Percentiles rank a stretch among this genome's conserved stretches.
These are phyloP conservation scores for Jaculus jaculus DNA, from an alignment of 2,113 vertebrate genomes.

Conservation along the genomic window DNA sequence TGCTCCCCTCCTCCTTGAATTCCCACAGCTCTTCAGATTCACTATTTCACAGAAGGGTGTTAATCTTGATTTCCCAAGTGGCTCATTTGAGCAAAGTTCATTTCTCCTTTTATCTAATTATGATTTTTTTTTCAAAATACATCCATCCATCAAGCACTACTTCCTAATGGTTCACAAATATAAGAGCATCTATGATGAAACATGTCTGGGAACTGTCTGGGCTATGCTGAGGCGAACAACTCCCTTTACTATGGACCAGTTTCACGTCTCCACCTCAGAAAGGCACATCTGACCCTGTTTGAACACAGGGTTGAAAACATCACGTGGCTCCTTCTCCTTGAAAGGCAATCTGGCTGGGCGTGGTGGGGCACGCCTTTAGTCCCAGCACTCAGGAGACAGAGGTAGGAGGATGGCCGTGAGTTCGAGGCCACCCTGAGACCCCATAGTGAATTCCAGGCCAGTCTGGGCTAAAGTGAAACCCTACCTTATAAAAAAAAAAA, in stretches of 20 bases:
- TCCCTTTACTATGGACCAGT: background rate
- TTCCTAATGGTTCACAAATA: slow-evolving; percentile 13
- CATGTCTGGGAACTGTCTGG: background rate
- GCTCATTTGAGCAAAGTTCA: slow-evolving; percentile 15
- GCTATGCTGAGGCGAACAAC: background rate
- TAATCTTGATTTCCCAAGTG: slow-evolving; percentile 41
- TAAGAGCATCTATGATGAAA: slow-evolving; percentile 32
- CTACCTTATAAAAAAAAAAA: too few species aligned
- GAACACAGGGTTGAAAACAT: slow-evolving; percentile 10
- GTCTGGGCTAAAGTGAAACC: too few species aligned
- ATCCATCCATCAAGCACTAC: background rate
- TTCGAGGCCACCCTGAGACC: too few species aligned
- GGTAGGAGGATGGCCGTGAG: too few species aligned
- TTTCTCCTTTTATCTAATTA: slow-evolving; percentile 57
- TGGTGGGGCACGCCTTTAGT: too few species aligned
- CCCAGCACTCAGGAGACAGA: too few species aligned
- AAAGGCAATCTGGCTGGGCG: slow-evolving; percentile 11
- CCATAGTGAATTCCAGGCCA: too few species aligned
- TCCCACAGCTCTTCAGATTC: slow-evolving; percentile 3
- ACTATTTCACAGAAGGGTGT: slow-evolving; percentile 44
- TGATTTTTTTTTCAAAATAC: slow-evolving; percentile 42
- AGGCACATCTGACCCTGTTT: background rate
- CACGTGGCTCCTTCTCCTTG: background rate
- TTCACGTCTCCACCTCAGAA: background rate
- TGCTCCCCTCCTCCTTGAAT: background rate